These are phyloP conservation scores for Ephydatia muelleri DNA, from an alignment of 37 sponge, comb jelly and placozoan genomes.

Conservation along the genomic window DNA sequence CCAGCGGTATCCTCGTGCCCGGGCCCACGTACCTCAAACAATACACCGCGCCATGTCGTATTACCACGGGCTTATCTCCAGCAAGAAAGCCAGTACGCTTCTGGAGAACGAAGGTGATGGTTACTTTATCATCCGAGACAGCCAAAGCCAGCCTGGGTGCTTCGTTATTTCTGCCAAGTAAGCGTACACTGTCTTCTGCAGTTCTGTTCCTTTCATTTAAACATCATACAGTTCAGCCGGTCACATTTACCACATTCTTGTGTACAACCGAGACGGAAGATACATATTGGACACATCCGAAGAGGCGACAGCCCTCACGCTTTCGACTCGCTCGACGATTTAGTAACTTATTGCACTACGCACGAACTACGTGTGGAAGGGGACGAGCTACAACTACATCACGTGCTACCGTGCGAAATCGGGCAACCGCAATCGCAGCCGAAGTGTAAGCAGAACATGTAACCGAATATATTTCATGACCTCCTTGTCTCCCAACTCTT, in stretches of 20 bases:
- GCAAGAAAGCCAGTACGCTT: slow-evolving; percentile 45
- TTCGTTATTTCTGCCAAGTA: slow-evolving; percentile 68
- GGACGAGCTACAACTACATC: slow-evolving; percentile 47
- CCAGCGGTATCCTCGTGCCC: neutral
- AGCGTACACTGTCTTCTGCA: neutral
- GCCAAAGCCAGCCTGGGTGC: slow-evolving; percentile 64
- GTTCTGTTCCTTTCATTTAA: too few species aligned
- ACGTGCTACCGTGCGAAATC: slow-evolving; percentile 18
- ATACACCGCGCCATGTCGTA: slow-evolving; percentile 37
- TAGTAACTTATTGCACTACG: slow-evolving; percentile 41
- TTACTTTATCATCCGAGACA: slow-evolving; percentile 55
- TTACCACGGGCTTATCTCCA: slow-evolving; percentile 72
- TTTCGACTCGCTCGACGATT: slow-evolving; percentile 51
- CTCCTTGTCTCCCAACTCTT: neutral
- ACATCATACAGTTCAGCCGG: slow-evolving; percentile 28
- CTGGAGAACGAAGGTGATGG: slow-evolving; percentile 36
- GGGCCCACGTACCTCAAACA: neutral
- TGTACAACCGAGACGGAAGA: slow-evolving; percentile 45
- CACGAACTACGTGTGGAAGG: slow-evolving; percentile 57
- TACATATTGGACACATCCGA: slow-evolving; percentile 42
- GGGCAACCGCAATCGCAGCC: neutral
- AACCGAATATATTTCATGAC: neutral
- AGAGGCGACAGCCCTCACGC: neutral
- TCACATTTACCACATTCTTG: slow-evolving; percentile 57
- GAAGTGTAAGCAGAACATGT: neutral